Base-by-base conservation (phyloP, 2,113 vertebrate species). In the Vulpes lagopus region DNA sequence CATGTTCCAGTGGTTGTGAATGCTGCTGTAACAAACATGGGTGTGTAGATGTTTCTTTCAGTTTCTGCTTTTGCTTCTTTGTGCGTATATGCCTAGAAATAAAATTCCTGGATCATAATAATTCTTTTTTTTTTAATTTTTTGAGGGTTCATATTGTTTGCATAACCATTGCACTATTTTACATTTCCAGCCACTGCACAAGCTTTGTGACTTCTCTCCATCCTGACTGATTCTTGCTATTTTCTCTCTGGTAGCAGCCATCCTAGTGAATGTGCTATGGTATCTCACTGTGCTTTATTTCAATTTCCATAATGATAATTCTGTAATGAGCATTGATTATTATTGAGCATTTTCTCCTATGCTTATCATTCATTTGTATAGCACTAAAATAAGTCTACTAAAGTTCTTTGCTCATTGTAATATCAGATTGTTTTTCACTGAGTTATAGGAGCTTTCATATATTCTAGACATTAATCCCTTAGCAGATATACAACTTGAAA, bases 201-300 rank as follows among this genome's bases (percentile, higher is more conserved):
- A 23, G 32, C 32, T 7, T 30, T 55, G 49, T 11, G 25, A 15
- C 65, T 81, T 67, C 17, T 57, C 17, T 49, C 23, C 23, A 49
- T 49, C 73, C 73, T 49, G 49, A 16, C 25, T 11, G 30, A 79
- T 11, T 38, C 9, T 43, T 27, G 19, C 30, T 32, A 11, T 81
- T 16, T 57, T 57, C 62, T 43, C 25, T 38, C 30, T 73, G 43
- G 25, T 27, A 51, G 2, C 3, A 4, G 7, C 23, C 3, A 3
- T 38, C 16, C 25, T 8, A 2, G 12, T 15, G 12, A 23, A 5
- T 10, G 7, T 38, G 51, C 2, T 22, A 1, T 30, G 10, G 16
- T 73, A 30, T 38, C 53, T 43, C 17, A 32, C 10, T 69, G 17
- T 43, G 12, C 32, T 81, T 60, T 27, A 80, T 22, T 81, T 59